Conservation (phyloP, 2,797 vertebrate genomes). For the Aldrovandia affinis region DNA sequence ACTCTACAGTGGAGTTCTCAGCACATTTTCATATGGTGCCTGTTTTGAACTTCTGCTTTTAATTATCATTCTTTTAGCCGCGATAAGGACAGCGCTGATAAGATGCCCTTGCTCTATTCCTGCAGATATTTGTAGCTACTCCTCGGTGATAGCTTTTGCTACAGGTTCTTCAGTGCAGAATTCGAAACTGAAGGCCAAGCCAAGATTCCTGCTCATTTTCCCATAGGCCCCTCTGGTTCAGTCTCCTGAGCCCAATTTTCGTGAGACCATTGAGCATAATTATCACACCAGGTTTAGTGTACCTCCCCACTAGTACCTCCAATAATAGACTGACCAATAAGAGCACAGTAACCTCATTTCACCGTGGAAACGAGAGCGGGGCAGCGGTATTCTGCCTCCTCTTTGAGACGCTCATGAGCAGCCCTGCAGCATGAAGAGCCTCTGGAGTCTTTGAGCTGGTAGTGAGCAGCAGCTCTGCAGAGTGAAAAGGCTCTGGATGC, state of each 20-base stretch:
- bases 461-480: not conserved
- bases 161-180: not conserved
- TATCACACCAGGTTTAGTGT: too few species aligned
- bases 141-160: not conserved
- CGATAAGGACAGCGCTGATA: not conserved
- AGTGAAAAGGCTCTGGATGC: not conserved
- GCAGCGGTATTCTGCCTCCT: not conserved
- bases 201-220: not conserved
- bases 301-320: too few species aligned
- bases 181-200: not conserved
- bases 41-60: not conserved
- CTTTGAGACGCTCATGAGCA: not conserved
- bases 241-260: too few species aligned
- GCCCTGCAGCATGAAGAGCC: too few species aligned
- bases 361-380: not conserved
- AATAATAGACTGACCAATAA: not conserved
- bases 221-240: not conserved
- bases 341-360: not conserved
- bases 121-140: not conserved
- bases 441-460: too few species aligned
- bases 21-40: not conserved
- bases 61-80: slow-evolving; percentile 1
- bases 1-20: slow-evolving; percentile 23
- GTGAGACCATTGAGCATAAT: too few species aligned
- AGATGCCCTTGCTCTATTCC: not conserved